Percentiles rank a stretch among this genome's conserved stretches.
phyloP scores from a whole-genome alignment of 2,888 invertebrate genomes.

The Pyrrhosoma nymphula region DNA sequence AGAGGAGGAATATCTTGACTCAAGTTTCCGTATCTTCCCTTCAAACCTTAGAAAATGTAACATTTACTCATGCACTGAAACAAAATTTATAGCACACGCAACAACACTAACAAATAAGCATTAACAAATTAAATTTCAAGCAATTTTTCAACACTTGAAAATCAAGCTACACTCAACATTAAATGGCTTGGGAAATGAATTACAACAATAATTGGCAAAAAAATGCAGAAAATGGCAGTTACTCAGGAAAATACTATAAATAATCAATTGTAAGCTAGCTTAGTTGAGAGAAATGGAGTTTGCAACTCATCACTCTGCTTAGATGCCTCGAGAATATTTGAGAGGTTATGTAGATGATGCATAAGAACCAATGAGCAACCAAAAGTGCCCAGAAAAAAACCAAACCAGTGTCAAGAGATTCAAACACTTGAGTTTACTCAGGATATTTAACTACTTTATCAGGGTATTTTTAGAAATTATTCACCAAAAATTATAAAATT shows the following conservation, averaged over 20 bases:
- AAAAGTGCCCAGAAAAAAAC: too few relatives aligned
- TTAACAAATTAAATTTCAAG: background rate
- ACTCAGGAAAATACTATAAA: conserved; percentile 1
- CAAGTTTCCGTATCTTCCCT: background rate
- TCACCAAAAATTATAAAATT: too few relatives aligned
- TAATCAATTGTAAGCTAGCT: background rate
- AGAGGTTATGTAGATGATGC: background rate
- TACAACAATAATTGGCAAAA: background rate
- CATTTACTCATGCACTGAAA: background rate
- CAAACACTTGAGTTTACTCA: too few relatives aligned
- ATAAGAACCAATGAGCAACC: background rate
- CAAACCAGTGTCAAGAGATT: too few relatives aligned
- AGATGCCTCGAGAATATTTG: background rate
- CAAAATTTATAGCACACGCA: conserved; percentile 33
- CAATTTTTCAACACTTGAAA: background rate
- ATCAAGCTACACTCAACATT: background rate
- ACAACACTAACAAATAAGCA: background rate
- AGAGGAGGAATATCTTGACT: background rate
- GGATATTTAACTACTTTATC: too few relatives aligned
- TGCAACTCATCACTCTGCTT: background rate
- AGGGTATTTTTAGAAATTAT: too few relatives aligned
- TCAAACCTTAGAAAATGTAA: background rate
- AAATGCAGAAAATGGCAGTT: conserved; percentile 25
- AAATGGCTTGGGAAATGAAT: background rate
- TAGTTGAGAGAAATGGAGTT: background rate